Conservation (phyloP, 1,140 invertebrate species). For the Trichonephila clavata region DNA sequence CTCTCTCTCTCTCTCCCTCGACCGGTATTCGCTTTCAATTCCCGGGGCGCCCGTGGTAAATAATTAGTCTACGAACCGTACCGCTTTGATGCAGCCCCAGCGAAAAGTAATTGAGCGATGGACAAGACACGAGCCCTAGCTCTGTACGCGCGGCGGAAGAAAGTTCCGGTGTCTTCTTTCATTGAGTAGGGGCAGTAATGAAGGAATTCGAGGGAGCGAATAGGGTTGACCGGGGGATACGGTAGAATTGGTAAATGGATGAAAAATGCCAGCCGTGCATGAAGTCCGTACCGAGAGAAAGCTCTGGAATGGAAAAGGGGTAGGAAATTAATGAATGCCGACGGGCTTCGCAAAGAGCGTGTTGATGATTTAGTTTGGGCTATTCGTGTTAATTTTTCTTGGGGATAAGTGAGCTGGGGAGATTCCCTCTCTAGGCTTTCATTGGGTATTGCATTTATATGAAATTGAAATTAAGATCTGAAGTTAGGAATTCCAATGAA, state of each 20-base stretch:
- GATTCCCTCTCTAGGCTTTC: neutral
- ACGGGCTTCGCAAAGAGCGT: neutral
- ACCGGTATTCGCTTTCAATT: constrained; percentile 45
- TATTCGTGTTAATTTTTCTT: constrained; percentile 38
- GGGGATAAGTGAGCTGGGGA: neutral
- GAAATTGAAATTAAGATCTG: neutral
- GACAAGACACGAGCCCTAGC: neutral
- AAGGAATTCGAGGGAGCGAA: constrained; percentile 22
- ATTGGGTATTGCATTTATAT: constrained; percentile 7
- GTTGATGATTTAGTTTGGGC: constrained; percentile 37
- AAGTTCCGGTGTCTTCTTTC: constrained; percentile 56
- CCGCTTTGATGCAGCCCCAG: constrained; percentile 58
- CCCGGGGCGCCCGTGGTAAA: constrained; percentile 58
- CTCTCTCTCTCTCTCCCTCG: neutral
- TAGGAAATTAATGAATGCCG: constrained; percentile 19
- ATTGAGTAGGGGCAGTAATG: neutral
- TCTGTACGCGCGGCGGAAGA: constrained; percentile 4
- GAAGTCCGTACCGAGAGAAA: neutral
- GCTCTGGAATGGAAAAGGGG: neutral
- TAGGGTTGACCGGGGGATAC: neutral
- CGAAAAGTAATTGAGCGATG: constrained; percentile 64
- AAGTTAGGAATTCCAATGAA: neutral
- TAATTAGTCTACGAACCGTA: constrained; percentile 62
- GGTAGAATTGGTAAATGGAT: constrained; percentile 15
- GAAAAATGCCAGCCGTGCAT: constrained; percentile 22